Base-by-base conservation (phyloP, 1,140 invertebrate genomes). In the Musca domestica region DNA sequence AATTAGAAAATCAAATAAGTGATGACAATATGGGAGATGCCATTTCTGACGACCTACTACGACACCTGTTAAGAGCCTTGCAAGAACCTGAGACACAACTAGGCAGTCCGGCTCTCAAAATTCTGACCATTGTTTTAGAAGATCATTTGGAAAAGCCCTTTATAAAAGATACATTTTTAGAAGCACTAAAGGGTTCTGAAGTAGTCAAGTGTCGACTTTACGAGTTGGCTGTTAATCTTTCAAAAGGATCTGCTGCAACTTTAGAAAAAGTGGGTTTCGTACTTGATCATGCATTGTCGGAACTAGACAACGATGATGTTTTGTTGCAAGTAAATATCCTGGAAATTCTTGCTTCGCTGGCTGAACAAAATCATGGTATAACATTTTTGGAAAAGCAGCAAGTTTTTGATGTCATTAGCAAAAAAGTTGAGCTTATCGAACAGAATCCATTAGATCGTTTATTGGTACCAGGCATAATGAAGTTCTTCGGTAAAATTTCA, bases 401-500 rank as follows among this genome's bases (percentile, higher is more conserved):
- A 3, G 84, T 90, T 6, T 82, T 94, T 1, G 81, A 84, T 48
- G 85, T 86, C 68, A 82, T 94, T 46, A 85, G 88, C 66, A 76
- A 83, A 5, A 83, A 88, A 69, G 85, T 94, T 71, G 79, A 77
- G 56, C 78, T 81, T 7, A 78, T 88, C 1, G 78, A 86, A 19
- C 84, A 87, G 51, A 87, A 90, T 81, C 87, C 88, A 7, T 67
- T 92, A 9, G 84, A 84, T 10, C 81, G 81, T 10, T 76, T 92
- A 17, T 74, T 92, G 6, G 82, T 89, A 54, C 89, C 90, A 73
- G 90, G 90, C 70, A 85, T 94, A 20, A 88, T 95, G 78, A 94
- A 91, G 80, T 95, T 95, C 75, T 95, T 95, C 83, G 92, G 93
- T 4, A 87, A 89, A 70, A 84, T 94, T 41, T 90, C 90, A 0